phyloP scores from a whole-genome alignment of 37 sponge, comb jelly and placozoan genomes.

The Halisarca cf. caerulea region DNA sequence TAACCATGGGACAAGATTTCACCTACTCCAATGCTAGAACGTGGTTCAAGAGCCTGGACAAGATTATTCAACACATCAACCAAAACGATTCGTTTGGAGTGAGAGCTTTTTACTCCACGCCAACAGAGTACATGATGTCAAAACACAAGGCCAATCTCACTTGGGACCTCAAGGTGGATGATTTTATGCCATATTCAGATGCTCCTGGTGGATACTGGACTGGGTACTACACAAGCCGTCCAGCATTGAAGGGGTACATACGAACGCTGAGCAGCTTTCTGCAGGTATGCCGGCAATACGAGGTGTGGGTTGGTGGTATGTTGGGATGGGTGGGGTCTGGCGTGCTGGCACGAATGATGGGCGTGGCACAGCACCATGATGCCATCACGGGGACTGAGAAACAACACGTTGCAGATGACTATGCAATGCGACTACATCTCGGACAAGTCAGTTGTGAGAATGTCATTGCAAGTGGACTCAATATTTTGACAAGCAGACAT shows the following conservation, averaged over 20 bases:
- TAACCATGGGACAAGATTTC: slow-evolving; percentile 97
- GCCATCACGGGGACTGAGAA: slow-evolving; percentile 93
- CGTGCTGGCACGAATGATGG: slow-evolving; percentile 67
- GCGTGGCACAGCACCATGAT: slow-evolving; percentile 97
- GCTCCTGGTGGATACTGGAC: slow-evolving; percentile 84
- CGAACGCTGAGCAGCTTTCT: slow-evolving; percentile 78
- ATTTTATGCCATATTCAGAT: slow-evolving; percentile 96
- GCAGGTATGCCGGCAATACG: slow-evolving; percentile 89
- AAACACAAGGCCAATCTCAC: slow-evolving; percentile 45
- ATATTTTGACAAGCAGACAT: slow-evolving; percentile 31
- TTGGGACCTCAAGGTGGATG: slow-evolving; percentile 88
- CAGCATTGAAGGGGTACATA: slow-evolving; percentile 91
- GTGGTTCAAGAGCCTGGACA: slow-evolving; percentile 91
- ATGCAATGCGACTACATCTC: slow-evolving; percentile 85
- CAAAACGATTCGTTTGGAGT: slow-evolving; percentile 7
- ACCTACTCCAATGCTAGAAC: slow-evolving; percentile 76
- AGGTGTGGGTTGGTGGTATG: slow-evolving; percentile 36
- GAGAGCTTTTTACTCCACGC: slow-evolving; percentile 95
- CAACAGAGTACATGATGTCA: slow-evolving; percentile 79
- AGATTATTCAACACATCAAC: slow-evolving; percentile 84
- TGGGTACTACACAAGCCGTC: slow-evolving; percentile 96
- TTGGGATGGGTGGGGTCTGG: background rate
- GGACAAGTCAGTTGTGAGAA: slow-evolving; percentile 77
- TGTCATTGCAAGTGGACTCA: slow-evolving; percentile 17
- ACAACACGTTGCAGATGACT: slow-evolving; percentile 96